phyloP scores from a whole-genome alignment of 2,113 vertebrate genomes.

The Pseudopodoces humilis region DNA sequence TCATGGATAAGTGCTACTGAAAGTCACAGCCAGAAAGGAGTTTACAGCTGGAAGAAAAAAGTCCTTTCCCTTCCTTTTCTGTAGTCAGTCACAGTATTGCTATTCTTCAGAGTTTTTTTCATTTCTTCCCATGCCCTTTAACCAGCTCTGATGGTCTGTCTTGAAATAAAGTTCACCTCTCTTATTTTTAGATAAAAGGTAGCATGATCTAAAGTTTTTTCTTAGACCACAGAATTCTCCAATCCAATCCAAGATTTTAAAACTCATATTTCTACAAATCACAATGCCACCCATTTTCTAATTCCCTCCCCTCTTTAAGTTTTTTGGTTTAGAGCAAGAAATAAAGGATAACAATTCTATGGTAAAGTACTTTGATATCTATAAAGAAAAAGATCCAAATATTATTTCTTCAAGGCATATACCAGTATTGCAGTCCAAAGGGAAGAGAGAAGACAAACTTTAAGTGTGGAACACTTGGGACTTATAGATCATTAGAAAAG shows the following conservation, averaged over 20 bases:
- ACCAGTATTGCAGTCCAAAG: background rate
- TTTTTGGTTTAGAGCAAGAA: background rate
- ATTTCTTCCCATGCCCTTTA: background rate
- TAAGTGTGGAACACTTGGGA: background rate
- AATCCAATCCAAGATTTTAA: background rate
- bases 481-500: background rate
- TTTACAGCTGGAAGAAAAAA: constrained; percentile 3
- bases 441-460: background rate
- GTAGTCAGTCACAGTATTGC: background rate
- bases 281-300: background rate
- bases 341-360: background rate
- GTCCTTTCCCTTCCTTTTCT: background rate
- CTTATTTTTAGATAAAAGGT: background rate
- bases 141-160: background rate
- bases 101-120: background rate
- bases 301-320: background rate
- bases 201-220: background rate
- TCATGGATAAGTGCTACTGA: background rate
- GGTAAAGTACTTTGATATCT: background rate
- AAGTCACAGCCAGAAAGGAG: background rate
- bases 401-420: background rate
- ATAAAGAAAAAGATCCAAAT: background rate
- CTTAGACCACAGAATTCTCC: background rate
- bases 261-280: background rate
- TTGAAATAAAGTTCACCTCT: constrained; percentile 1